phyloP scores from a whole-genome alignment of 2,113 vertebrate genomes.

The Gymnorhina tibicen region DNA sequence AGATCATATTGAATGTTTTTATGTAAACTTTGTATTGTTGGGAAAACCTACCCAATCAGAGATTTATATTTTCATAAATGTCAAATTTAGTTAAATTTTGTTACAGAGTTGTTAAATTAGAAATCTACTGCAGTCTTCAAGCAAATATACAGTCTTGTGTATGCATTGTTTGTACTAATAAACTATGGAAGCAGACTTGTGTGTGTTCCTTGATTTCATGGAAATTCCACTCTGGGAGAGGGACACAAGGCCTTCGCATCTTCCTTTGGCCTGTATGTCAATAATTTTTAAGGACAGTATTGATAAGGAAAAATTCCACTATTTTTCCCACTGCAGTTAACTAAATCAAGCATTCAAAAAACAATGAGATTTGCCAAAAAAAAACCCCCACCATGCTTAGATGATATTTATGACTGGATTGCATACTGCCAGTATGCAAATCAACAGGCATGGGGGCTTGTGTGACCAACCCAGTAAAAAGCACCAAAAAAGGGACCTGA shows the following conservation, averaged over 20 bases:
- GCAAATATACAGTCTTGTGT: slow-evolving; percentile 96
- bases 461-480: not conserved
- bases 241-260: not conserved
- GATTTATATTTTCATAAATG: slow-evolving; percentile 99
- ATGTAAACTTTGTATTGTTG: slow-evolving; percentile 99
- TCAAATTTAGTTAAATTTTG: slow-evolving; percentile 98
- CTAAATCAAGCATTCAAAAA: not conserved
- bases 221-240: not conserved
- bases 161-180: slow-evolving; percentile 98
- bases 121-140: slow-evolving; percentile 87
- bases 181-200: slow-evolving; percentile 77
- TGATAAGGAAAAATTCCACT: not conserved
- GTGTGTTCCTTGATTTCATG: not conserved
- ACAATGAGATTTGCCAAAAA: not conserved
- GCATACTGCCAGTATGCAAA: not conserved
- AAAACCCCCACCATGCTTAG: not conserved
- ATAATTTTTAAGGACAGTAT: not conserved
- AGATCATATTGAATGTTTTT: slow-evolving; percentile 99
- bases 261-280: not conserved
- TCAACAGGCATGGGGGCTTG: not conserved
- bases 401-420: not conserved
- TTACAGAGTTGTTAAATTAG: slow-evolving; percentile 98
- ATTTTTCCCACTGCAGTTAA: not conserved
- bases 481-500: not conserved
- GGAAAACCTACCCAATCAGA: slow-evolving; percentile 92